Evolutionary conservation across 2,797 vertebrate species (phyloP).

Genomic region (Oreortyx pictus): DNA sequence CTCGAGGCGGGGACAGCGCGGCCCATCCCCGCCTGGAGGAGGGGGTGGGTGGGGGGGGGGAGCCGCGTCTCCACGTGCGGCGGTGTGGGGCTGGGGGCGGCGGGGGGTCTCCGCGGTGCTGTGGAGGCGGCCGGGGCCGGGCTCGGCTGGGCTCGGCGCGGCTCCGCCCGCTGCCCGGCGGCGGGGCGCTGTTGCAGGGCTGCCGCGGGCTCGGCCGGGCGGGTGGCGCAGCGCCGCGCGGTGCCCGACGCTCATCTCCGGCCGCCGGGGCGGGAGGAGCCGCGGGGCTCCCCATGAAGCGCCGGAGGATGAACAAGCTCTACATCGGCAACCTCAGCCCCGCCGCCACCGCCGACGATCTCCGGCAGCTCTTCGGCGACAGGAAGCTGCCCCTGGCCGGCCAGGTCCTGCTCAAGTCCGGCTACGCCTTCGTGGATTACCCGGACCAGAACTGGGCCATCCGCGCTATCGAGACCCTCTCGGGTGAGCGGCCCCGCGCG

Average conservation of each 20-base stretch:
- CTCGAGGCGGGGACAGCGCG: too few relatives aligned
- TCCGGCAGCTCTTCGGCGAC: slow-evolving; percentile 92
- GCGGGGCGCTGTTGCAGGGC: slow-evolving; percentile 20
- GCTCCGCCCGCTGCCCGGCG: slow-evolving; percentile 32
- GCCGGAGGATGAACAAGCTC: slow-evolving; percentile 94
- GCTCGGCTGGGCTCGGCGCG: background rate
- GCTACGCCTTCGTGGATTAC: slow-evolving; percentile 94
- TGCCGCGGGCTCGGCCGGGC: background rate
- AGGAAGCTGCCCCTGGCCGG: slow-evolving; percentile 90
- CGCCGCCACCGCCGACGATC: slow-evolving; percentile 92
- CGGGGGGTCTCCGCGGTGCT: background rate
- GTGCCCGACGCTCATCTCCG: slow-evolving; percentile 51
- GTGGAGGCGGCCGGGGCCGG: background rate
- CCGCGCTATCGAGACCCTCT: slow-evolving; percentile 91
- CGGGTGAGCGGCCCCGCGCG: slow-evolving; percentile 80
- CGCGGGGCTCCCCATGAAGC: slow-evolving; percentile 46
- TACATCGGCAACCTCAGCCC: slow-evolving; percentile 96
- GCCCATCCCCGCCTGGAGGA: background rate
- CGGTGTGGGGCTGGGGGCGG: background rate
- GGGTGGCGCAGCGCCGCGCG: slow-evolving; percentile 7
- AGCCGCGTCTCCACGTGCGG: background rate
- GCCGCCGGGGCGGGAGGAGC: slow-evolving; percentile 67
- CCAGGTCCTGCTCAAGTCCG: background rate
- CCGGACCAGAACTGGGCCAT: slow-evolving; percentile 94
- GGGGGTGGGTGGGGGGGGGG: too few relatives aligned